These are phyloP conservation scores for Acyrthosiphon pisum DNA, from an alignment of 1,140 invertebrate species.

Conservation along the genomic window DNA sequence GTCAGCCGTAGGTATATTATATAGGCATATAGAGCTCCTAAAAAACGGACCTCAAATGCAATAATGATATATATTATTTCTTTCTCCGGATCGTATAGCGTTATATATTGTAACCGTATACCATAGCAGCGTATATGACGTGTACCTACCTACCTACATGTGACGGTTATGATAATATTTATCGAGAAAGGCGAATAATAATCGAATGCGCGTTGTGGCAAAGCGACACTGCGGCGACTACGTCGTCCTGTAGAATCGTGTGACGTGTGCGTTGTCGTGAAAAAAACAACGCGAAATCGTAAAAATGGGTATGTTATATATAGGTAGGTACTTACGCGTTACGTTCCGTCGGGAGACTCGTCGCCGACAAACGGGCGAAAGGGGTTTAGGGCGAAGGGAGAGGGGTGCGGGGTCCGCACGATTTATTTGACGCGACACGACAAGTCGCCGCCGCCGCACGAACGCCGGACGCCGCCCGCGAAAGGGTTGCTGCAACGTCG, in stretches of 20 bases:
- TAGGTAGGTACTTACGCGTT: too few relatives aligned
- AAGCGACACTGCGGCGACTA: neutral
- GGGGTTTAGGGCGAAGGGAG: neutral
- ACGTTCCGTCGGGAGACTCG: neutral
- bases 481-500: neutral
- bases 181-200: conserved; percentile 2
- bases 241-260: neutral
- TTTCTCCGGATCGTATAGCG: neutral
- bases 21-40: neutral
- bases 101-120: neutral
- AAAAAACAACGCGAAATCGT: conserved; percentile 28
- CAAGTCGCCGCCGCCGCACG: neutral
- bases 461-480: neutral
- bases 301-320: neutral
- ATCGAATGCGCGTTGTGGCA: neutral
- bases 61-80: neutral
- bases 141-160: neutral
- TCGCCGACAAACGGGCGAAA: neutral
- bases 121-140: neutral
- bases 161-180: neutral
- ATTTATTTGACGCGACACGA: neutral
- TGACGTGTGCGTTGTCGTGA: conserved; percentile 7
- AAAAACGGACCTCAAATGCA: neutral
- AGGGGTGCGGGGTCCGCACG: neutral
- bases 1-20: neutral